Conservation (phyloP, 2,888 invertebrate species). For the Yponomeuta evonymella region DNA sequence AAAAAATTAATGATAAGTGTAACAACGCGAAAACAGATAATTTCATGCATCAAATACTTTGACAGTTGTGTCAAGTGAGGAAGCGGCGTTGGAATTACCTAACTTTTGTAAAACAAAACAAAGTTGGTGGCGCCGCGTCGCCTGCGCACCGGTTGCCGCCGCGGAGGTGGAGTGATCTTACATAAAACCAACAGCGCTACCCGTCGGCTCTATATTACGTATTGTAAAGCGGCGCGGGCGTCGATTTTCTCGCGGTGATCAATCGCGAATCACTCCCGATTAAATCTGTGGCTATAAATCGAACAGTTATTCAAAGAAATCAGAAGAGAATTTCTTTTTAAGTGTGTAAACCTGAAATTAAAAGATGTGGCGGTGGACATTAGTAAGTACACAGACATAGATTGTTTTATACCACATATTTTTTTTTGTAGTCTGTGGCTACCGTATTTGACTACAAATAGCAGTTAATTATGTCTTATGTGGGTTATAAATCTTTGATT, state of each 20-base stretch:
- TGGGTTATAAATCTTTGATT: too few relatives aligned
- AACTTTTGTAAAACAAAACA: conserved; percentile 56
- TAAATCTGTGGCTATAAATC: not conserved
- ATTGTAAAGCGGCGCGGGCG: conserved; percentile 12
- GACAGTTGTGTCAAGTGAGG: conserved; percentile 41
- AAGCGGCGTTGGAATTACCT: conserved; percentile 51
- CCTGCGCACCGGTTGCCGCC: conserved; percentile 30
- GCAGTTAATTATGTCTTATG: too few relatives aligned
- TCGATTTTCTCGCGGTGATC: conserved; percentile 11
- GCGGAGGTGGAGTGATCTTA: conserved; percentile 52
- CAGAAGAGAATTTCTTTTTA: not conserved
- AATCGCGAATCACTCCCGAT: not conserved
- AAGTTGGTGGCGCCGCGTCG: not conserved
- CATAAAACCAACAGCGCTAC: conserved; percentile 57
- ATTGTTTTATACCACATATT: too few relatives aligned
- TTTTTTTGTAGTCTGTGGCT: too few relatives aligned
- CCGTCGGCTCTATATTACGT: conserved; percentile 37
- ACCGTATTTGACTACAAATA: too few relatives aligned
- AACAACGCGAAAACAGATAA: not conserved
- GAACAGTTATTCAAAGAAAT: not conserved
- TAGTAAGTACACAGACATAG: not conserved
- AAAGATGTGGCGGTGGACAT: not conserved
- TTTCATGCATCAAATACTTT: conserved; percentile 47
- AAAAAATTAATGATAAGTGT: not conserved
- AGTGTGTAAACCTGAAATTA: not conserved